Percentiles rank a stretch among this genome's conserved stretches.
Evolutionary conservation across 2,113 vertebrate genomes (phyloP).

Genomic region (Trematocara zebra): DNA sequence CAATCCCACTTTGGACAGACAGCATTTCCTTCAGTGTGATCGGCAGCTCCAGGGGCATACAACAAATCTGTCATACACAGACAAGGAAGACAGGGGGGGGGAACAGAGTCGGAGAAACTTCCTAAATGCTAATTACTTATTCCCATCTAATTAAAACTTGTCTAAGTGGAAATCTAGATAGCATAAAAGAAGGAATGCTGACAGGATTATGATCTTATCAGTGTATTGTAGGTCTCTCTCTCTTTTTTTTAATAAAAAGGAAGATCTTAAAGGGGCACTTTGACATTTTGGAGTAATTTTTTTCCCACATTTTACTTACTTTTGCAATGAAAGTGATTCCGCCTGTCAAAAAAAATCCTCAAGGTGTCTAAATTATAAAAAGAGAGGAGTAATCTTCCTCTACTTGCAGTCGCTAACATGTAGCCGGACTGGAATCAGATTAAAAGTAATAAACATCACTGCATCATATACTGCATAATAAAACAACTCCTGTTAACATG

Average conservation of each 20-base stretch:
- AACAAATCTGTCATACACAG: slow-evolving; percentile 31
- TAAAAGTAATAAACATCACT: background rate
- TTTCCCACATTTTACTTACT: background rate
- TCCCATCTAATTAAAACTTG: slow-evolving; percentile 21
- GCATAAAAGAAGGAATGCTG: background rate
- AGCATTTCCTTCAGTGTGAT: slow-evolving; percentile 47
- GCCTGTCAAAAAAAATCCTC: background rate
- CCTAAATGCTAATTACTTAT: background rate
- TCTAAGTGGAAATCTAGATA: background rate
- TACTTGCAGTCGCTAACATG: background rate
- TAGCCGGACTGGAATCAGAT: background rate
- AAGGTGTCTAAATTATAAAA: background rate
- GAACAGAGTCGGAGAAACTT: background rate
- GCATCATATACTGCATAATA: background rate
- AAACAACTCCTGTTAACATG: slow-evolving; percentile 21
- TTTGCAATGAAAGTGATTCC: background rate
- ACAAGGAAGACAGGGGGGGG: background rate
- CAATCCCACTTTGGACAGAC: slow-evolving; percentile 84
- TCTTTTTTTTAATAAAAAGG: background rate
- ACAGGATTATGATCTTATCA: slow-evolving; percentile 16
- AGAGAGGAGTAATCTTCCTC: background rate
- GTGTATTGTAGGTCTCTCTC: background rate
- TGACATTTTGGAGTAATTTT: background rate
- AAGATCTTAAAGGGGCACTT: background rate
- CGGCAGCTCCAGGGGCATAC: slow-evolving; percentile 21